phyloP scores from a whole-genome alignment of 1,140 invertebrate species.

The Eurosta solidaginis region DNA sequence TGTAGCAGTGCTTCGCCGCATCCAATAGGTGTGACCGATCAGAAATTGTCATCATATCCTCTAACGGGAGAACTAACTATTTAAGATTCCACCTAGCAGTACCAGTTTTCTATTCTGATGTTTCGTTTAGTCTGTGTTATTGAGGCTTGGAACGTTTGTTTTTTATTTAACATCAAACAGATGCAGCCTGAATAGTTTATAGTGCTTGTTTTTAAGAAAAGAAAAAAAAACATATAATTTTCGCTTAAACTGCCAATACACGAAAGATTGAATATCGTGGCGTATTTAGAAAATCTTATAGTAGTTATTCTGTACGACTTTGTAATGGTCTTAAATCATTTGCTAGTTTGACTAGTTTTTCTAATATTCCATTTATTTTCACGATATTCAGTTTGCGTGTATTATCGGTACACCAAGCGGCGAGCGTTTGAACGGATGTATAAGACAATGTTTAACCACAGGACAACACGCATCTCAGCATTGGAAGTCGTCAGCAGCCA shows the following conservation, averaged over 20 bases:
- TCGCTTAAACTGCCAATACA: slow-evolving; percentile 35
- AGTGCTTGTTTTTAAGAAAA: slow-evolving; percentile 35
- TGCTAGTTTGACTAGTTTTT: neutral
- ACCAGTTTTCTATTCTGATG: no score
- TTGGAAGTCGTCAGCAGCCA: slow-evolving; percentile 57
- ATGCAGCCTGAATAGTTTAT: slow-evolving; percentile 29
- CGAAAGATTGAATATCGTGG: slow-evolving; percentile 38
- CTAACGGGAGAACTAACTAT: no score
- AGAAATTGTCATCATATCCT: no score
- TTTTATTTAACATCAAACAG: no score
- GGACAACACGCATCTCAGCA: slow-evolving; percentile 56
- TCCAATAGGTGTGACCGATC: no score
- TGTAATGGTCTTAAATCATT: slow-evolving; percentile 13
- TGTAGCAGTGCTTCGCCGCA: no score
- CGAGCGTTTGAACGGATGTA: slow-evolving; percentile 59
- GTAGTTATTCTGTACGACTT: slow-evolving; percentile 21
- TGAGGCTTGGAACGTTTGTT: no score
- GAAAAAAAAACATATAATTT: slow-evolving; percentile 5
- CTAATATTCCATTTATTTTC: slow-evolving; percentile 47
- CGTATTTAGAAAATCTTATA: slow-evolving; percentile 20
- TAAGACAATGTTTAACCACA: slow-evolving; percentile 61
- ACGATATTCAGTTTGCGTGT: slow-evolving; percentile 59
- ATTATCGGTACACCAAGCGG: slow-evolving; percentile 59
- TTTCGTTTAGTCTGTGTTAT: no score
- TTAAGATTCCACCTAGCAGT: no score